Base-by-base conservation (phyloP, 2,113 vertebrate genomes). In the Chionis minor region DNA sequence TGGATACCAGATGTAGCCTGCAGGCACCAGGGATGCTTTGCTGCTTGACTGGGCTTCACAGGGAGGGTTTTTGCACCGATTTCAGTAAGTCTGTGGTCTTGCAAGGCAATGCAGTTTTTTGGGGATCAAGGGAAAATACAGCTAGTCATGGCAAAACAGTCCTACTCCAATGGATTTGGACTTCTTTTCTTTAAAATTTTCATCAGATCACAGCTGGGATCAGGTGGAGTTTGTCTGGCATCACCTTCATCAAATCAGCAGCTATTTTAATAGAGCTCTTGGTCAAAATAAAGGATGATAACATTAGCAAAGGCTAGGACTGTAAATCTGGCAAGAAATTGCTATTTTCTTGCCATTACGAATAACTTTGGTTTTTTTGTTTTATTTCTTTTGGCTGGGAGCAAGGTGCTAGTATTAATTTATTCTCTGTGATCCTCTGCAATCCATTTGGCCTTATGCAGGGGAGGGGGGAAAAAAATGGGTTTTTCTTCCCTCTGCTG, bases 181-280 rank as follows among this genome's bases (percentile, higher is more conserved):
- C n/a, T 32, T 18, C 9, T 77, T 84, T 81, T 33, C 62, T 26
- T 30, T 30, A 20, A 30, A 30, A 58, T 45, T 51, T 33, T 45
- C 16, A 14, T 40, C 1, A 7, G 42, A 5, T 1, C 4, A 21
- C 63, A 63, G 54, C 61, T 82, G 33, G 61, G 54, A 72, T 79
- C 86, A 83, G 82, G 63, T 78, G 79, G 72, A 88, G 72, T 67
- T 93, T 54, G 38, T 93, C 90, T 26, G 69, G 88, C 67, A 88
- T 49, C 86, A 84, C 63, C 38, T n/a, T 58, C 63, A 2, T 45
- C 32, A 73, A 70, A 82, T 20, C 33, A 4, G 30, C 84, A 88
- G 67, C 86, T 85, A 35, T 83, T 94, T 83, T 47, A 62, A 44
- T 18, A 13, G 4, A 59, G 45, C 47, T 13, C 82, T 24, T 22